A percentile compares a stretch with the other conserved stretches of the same genome.
These are phyloP conservation scores for Hemicordylus capensis DNA, from an alignment of 2,113 vertebrate species.

Conservation along the genomic window DNA sequence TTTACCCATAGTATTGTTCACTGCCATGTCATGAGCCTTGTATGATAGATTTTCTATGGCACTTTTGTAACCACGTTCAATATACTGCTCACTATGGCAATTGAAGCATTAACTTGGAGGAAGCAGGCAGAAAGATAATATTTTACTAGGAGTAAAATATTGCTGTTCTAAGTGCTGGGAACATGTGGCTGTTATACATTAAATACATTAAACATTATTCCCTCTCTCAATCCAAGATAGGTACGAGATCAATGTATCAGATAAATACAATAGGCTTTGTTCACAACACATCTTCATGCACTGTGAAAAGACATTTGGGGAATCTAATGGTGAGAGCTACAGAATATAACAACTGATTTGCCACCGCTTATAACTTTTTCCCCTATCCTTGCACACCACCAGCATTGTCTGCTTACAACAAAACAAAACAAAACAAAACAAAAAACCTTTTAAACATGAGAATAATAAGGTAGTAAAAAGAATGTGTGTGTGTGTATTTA, in stretches of 20 bases:
- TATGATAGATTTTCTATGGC: too few relatives aligned
- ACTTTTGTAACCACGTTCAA: background rate
- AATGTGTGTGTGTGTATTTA: slow-evolving; percentile 5
- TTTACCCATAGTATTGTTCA: too few relatives aligned
- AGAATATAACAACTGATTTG: background rate
- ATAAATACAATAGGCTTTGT: background rate
- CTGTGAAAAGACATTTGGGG: background rate
- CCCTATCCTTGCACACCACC: background rate
- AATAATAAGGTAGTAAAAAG: background rate
- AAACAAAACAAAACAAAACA: too few relatives aligned
- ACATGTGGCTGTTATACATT: background rate
- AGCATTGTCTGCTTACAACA: slow-evolving; percentile 33
- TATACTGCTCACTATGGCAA: background rate
- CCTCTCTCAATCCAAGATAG: background rate
- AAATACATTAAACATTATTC: background rate
- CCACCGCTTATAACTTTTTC: background rate
- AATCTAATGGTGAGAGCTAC: background rate
- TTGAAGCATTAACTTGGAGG: background rate
- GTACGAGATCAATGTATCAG: background rate
- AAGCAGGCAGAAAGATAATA: too few relatives aligned
- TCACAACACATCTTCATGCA: background rate
- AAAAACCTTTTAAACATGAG: background rate
- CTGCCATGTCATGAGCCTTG: too few relatives aligned
- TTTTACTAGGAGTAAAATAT: background rate
- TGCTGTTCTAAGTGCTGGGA: background rate